Evolutionary conservation across 1,140 invertebrate genomes (phyloP), one percentile per base, ranked within the genome.

Genomic region (Drosophila nannoptera): DNA sequence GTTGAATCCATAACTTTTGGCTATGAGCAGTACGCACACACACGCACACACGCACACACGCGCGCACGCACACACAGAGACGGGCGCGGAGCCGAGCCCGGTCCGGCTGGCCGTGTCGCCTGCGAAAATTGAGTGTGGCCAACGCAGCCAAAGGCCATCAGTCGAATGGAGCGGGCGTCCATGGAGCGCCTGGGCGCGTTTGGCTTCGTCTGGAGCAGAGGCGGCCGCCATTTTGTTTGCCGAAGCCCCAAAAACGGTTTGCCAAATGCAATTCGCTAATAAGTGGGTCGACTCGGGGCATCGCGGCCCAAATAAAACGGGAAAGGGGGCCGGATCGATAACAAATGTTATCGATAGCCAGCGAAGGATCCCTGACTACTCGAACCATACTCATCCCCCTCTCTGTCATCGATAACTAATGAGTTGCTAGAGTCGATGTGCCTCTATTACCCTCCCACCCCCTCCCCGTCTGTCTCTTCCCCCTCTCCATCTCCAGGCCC

Each of bases 1-100:
- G 84, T 87, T 87, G 84, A 87, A 87, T 87, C 83, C 84, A 87
- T 87, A 87, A 87, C 83, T 87, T 87, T 87, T 87, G 83, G 83
- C 83, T 87, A 87, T 87, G 71, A 82, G 74, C 83, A 71, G 76
- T 60, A 74, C 63, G 75, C 70, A 74, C 32, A 36, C 31, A 43
- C 52, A 56, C 52, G 61, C 46, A 35, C 43, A 43, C 52, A 29
- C 56, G 49, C 48, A 52, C 55, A 35, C 22, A 46, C 67, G 53
- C 16, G 38, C 38, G 16, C 43, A 29, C 31, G 16, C 38, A 45
- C 16, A 56, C 32, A 58, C 16, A 40, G 14, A 42, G 14, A 63
- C 9, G 29, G 5, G 33, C 7, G 16, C 8, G 6, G 11, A 38
- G n/a, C 9, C 22, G 22, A 3, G 3, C 22, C 22, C 1, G 22